Conservation (phyloP, 2,797 vertebrate species). For the Xerus rutilus region DNA sequence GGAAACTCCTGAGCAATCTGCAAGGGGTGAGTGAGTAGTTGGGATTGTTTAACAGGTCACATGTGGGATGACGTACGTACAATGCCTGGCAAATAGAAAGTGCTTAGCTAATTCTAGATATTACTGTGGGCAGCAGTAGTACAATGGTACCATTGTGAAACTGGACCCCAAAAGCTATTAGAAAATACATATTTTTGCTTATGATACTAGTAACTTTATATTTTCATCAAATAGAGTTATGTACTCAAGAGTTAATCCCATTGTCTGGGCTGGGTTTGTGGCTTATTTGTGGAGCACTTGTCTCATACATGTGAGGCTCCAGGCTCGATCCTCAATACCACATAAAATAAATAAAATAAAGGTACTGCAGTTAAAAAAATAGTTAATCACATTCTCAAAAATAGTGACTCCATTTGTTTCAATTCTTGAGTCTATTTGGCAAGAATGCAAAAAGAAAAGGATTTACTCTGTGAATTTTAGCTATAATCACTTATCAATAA, state of each 20-base stretch:
- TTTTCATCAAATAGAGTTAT: slow-evolving; percentile 32
- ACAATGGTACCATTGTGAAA: neutral
- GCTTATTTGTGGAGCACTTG: too few species aligned
- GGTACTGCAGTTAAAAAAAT: neutral
- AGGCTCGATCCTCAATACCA: too few species aligned
- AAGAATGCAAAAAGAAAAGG: neutral
- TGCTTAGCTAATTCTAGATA: neutral
- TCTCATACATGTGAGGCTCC: too few species aligned
- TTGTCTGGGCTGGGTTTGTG: neutral
- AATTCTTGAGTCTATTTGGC: neutral
- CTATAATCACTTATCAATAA: neutral
- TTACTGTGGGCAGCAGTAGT: neutral
- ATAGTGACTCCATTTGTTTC: neutral
- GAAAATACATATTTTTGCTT: neutral
- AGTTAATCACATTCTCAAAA: neutral
- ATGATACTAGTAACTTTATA: neutral
- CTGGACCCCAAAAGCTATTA: neutral
- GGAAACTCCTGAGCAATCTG: neutral
- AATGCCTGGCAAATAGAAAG: neutral
- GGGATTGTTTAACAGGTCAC: neutral
- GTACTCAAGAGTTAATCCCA: neutral
- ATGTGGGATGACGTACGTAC: neutral
- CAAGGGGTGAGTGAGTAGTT: neutral
- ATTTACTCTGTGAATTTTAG: neutral
- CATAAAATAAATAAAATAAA: too few species aligned